phyloP scores from a whole-genome alignment of 2,797 vertebrate species.

The Antennarius maculatus region DNA sequence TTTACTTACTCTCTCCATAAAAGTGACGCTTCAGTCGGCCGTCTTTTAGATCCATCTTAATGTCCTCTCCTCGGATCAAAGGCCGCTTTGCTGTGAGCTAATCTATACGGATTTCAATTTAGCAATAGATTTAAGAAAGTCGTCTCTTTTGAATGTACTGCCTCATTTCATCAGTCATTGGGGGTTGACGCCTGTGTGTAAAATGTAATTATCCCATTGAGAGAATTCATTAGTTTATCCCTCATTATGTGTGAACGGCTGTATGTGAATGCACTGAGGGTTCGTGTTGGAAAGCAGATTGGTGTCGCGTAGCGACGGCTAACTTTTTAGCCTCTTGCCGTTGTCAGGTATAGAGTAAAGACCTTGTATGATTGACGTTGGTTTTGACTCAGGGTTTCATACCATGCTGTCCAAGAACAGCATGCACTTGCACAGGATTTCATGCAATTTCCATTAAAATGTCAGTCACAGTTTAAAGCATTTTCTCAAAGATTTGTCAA shows the following conservation, averaged over 20 bases:
- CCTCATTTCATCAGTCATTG: conserved; percentile 66
- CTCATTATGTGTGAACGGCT: conserved; percentile 41
- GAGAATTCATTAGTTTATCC: conserved; percentile 78
- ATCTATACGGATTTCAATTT: conserved; percentile 68
- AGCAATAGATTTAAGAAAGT: conserved; percentile 50
- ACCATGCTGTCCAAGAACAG: not conserved
- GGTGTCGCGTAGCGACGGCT: conserved; percentile 19
- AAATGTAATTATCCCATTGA: conserved; percentile 76
- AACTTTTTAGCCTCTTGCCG: conserved; percentile 28
- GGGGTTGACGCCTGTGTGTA: conserved; percentile 62
- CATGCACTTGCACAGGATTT: not conserved
- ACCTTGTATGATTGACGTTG: conserved; percentile 15
- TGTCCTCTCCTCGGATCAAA: conserved; percentile 67
- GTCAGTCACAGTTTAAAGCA: not conserved
- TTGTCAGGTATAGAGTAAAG: conserved; percentile 6
- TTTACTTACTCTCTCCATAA: conserved; percentile 67
- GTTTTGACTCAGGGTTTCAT: conserved; percentile 1
- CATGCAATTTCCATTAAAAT: not conserved
- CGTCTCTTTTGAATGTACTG: conserved; percentile 63
- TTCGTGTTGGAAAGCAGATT: conserved; percentile 47
- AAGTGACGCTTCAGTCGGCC: conserved; percentile 46
- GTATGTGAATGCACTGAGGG: conserved; percentile 38
- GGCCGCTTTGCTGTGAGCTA: conserved; percentile 56
- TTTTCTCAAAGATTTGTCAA: not conserved
- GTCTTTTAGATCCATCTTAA: conserved; percentile 63